Conservation (phyloP, 2,888 invertebrate species). For the Sarcophaga variegata region DNA sequence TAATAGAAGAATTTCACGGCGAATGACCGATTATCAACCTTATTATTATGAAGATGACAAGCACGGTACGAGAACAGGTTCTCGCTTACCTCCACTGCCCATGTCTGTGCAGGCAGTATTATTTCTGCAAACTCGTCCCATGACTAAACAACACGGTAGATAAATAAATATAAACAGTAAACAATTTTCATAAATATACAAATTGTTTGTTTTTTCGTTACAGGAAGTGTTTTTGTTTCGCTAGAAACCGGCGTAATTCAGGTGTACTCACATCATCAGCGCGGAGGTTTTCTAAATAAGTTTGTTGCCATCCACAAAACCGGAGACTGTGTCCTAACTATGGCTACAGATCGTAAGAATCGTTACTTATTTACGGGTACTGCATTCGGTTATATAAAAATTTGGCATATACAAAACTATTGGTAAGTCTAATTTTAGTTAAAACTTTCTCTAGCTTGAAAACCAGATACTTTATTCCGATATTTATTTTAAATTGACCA, state of each 20-base stretch:
- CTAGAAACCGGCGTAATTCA: constrained; percentile 90
- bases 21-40: constrained; percentile 14
- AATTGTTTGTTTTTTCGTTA: neutral
- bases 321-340: constrained; percentile 84
- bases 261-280: constrained; percentile 91
- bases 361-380: constrained; percentile 88
- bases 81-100: constrained; percentile 76
- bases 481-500: neutral
- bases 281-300: constrained; percentile 87
- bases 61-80: too few species aligned
- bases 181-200: neutral
- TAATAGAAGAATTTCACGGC: constrained; percentile 28
- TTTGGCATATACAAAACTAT: constrained; percentile 89
- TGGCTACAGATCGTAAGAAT: constrained; percentile 88
- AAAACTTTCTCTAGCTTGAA: neutral
- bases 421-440: constrained; percentile 79
- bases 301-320: constrained; percentile 87
- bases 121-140: constrained; percentile 85
- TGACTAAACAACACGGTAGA: constrained; percentile 81
- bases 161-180: neutral
- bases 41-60: too few species aligned
- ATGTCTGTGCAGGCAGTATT: constrained; percentile 86
- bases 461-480: neutral
- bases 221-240: constrained; percentile 87
- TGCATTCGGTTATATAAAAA: constrained; percentile 89